Conservation (phyloP, 2,797 vertebrate species). For the Tauraco hartlaubi region DNA sequence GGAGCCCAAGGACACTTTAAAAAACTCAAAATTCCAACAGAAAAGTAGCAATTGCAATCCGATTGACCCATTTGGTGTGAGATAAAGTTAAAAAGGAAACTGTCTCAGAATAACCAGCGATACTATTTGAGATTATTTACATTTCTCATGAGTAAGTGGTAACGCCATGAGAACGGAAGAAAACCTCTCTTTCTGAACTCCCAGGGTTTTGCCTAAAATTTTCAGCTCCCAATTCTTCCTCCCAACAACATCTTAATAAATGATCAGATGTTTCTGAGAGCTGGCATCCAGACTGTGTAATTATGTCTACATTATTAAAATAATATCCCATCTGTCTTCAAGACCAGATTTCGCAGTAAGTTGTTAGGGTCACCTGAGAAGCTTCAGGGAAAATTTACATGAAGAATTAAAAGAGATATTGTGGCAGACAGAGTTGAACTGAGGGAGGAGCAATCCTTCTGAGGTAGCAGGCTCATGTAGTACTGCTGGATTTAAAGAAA, state of each 20-base stretch:
- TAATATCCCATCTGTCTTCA: conserved; percentile 18
- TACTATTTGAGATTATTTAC: background rate
- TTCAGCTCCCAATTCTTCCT: background rate
- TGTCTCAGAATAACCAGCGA: background rate
- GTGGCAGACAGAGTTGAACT: background rate
- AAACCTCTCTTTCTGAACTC: background rate
- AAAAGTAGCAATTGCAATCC: background rate
- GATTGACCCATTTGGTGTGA: background rate
- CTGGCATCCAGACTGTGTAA: background rate
- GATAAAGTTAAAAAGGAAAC: background rate
- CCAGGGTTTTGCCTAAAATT: background rate
- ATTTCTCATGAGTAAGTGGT: background rate
- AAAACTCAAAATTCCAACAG: background rate
- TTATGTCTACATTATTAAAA: conserved; percentile 43
- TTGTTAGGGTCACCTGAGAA: conserved; percentile 25
- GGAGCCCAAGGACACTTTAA: background rate
- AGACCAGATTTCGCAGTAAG: background rate
- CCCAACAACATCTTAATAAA: conserved; percentile 13
- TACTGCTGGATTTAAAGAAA: background rate
- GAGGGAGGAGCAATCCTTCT: background rate
- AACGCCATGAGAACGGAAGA: background rate
- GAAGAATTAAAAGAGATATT: background rate
- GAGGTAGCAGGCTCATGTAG: background rate
- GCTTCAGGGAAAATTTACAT: background rate
- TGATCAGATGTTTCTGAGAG: background rate